phyloP scores from a whole-genome alignment of 2,113 vertebrate species.

The Psophia crepitans region DNA sequence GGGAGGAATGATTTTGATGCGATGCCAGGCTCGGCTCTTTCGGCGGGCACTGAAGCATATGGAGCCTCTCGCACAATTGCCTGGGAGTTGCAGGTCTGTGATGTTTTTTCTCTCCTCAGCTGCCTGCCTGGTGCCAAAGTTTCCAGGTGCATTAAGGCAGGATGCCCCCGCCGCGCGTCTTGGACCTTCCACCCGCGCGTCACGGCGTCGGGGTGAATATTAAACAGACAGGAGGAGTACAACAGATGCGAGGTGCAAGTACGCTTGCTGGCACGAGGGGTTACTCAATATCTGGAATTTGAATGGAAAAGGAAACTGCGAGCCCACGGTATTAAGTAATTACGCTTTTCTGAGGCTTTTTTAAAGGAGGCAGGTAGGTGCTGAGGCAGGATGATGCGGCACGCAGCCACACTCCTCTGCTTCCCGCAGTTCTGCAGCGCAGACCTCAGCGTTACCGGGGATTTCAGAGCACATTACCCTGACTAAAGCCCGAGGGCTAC shows the following conservation, averaged over 20 bases:
- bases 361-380: neutral
- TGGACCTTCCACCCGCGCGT: neutral
- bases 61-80: neutral
- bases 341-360: neutral
- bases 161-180: neutral
- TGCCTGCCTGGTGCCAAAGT: neutral
- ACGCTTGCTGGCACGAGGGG: neutral
- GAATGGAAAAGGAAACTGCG: neutral
- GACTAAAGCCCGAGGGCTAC: neutral
- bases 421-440: neutral
- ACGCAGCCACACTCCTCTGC: neutral
- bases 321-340: neutral
- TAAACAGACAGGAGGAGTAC: neutral
- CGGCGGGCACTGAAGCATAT: neutral
- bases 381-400: neutral
- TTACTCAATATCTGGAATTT: neutral
- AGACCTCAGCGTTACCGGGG: neutral
- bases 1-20: neutral
- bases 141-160: slow-evolving; percentile 36
- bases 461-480: neutral
- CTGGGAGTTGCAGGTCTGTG: neutral
- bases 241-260: neutral
- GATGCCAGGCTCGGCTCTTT: neutral
- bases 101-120: slow-evolving; percentile 1
- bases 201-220: neutral